Percentiles rank a stretch among this genome's conserved stretches.
Conservation (phyloP, 2,888 invertebrate species). For the Brachyptera risi region DNA sequence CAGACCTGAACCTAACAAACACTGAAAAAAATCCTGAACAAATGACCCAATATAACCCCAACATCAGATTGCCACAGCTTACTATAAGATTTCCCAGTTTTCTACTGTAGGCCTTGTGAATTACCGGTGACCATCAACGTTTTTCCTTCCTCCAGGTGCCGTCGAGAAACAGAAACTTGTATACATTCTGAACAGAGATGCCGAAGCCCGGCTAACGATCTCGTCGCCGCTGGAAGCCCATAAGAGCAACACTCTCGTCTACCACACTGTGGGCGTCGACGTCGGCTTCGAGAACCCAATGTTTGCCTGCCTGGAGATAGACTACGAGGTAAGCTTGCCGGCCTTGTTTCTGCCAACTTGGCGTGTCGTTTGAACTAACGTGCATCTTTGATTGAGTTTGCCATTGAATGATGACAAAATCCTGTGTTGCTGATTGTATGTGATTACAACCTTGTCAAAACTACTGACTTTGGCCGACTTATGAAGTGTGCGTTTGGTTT, state of each 20-base stretch:
- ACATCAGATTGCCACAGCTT: too few relatives aligned
- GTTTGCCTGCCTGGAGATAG: slow-evolving; percentile 98
- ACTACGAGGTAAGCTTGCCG: slow-evolving; percentile 71
- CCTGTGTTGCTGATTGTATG: slow-evolving; percentile 8
- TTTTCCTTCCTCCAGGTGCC: slow-evolving; percentile 61
- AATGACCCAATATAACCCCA: too few relatives aligned
- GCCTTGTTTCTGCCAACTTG: neutral
- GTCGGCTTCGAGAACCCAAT: slow-evolving; percentile 99
- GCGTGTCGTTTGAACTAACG: neutral
- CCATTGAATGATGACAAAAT: slow-evolving; percentile 7
- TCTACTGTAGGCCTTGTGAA: neutral
- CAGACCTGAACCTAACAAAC: too few relatives aligned
- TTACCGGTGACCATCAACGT: neutral
- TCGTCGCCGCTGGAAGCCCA: slow-evolving; percentile 98
- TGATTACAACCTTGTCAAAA: slow-evolving; percentile 1
- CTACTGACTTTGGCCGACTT: neutral
- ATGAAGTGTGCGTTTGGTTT: neutral
- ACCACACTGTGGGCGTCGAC: slow-evolving; percentile 98
- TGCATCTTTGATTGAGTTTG: neutral
- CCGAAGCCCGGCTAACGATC: slow-evolving; percentile 94
- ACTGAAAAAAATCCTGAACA: too few relatives aligned
- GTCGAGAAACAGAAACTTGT: slow-evolving; percentile 98
- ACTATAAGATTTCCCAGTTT: too few relatives aligned
- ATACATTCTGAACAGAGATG: slow-evolving; percentile 97
- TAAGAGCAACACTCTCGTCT: slow-evolving; percentile 97